phyloP scores from a whole-genome alignment of 2,113 vertebrate genomes.

The Guaruba guarouba region DNA sequence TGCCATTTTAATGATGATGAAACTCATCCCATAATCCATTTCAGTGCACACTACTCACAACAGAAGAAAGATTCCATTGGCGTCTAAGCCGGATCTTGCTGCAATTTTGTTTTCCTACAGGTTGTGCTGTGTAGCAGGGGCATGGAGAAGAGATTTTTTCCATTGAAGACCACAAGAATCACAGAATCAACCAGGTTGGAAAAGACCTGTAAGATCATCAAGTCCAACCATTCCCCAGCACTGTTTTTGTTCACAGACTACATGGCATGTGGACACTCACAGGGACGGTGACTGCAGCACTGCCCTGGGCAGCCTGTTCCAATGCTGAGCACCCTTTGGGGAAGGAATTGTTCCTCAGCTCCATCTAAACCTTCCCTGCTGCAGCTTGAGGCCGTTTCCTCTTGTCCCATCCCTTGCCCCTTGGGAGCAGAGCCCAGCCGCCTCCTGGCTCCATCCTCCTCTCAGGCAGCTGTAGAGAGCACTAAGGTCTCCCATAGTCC shows the following conservation, averaged over 20 bases:
- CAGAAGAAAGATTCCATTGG: not conserved
- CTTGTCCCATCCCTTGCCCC: no score
- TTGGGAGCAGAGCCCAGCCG: not conserved
- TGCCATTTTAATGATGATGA: not conserved
- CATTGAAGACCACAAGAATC: not conserved
- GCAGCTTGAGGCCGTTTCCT: no score
- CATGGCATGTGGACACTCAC: not conserved
- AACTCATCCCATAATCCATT: not conserved
- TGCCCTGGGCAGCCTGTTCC: not conserved
- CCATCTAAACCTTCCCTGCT: no score
- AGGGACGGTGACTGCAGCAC: not conserved
- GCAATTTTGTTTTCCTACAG: not conserved
- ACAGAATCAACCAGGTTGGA: not conserved
- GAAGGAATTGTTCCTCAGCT: no score
- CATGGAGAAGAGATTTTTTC: not conserved
- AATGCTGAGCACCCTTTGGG: not conserved
- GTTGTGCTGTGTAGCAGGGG: not conserved
- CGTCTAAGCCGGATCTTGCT: not conserved
- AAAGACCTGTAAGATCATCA: not conserved
- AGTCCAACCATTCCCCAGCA: not conserved
- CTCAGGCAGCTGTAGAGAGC: not conserved
- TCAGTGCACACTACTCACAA: not conserved
- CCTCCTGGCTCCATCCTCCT: not conserved
- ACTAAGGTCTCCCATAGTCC: not conserved
- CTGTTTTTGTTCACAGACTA: not conserved